Base-by-base conservation (phyloP, 2,113 vertebrate genomes). In the Oreochromis spilurus region DNA sequence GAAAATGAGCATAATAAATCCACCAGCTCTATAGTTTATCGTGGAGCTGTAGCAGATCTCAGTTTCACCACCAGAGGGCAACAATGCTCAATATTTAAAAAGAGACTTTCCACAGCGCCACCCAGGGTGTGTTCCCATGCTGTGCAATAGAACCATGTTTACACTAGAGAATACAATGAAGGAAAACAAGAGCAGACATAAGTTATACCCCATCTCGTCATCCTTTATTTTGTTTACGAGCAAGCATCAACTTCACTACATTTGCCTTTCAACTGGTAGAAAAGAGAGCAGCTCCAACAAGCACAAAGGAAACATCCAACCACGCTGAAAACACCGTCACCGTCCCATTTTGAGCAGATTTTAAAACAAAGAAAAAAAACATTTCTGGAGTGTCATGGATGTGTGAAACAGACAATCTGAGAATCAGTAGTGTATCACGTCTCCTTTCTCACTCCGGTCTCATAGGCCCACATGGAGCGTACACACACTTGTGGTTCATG, bases 171-270 rank as follows among this genome's bases (percentile, higher is more conserved):
- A 6, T 1, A 50, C 29, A 38, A 7, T 43, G 36, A 84, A 86
- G 65, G 36, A 91, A 79, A 77, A 84, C 45, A 48, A 83, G 83
- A 79, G 29, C 3, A 87, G 48, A 89, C 81, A 50, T 29, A 65
- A 38, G 53, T 86, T 94, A 90, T 92, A 93, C 90, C 87, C 94
- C 95, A 96, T 96, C 92, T 94, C 87, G 88, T 94, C 88, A 84
- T 96, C 95, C 95, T 97, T 97, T 97, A 97, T 97, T 97, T 95
- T 96, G 96, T 96, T 96, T 91, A 96, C 75, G 95, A 96, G 96
- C 96, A 95, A 96, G 96, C 96, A 95, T 96, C 95, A 88, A 95
- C 95, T 95, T 96, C 89, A 96, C 96, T 95, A 96, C 93, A 96
- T 94, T 92, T 87, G 93, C 94, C 94, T 93, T 92, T 89, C 89